phyloP scores from a whole-genome alignment of 2,113 vertebrate genomes.

The Toxostoma redivivum region DNA sequence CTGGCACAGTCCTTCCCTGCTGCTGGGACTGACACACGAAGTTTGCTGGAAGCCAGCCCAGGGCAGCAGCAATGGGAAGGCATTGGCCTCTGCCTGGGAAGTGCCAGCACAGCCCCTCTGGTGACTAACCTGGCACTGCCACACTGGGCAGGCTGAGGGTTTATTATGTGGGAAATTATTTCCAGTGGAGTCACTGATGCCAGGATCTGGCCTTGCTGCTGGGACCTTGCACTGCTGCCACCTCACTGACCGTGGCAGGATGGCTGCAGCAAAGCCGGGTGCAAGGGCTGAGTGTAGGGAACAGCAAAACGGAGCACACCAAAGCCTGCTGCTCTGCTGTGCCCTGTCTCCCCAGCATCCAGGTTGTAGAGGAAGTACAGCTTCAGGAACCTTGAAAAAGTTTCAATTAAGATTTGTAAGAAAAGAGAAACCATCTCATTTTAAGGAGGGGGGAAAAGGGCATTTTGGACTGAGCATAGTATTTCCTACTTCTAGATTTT shows the following conservation, averaged over 20 bases:
- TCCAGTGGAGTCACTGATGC: not conserved
- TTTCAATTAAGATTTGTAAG: not conserved
- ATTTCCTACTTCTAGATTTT: not conserved
- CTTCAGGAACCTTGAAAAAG: not conserved
- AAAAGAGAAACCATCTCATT: not conserved
- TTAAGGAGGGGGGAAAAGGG: rapidly evolving
- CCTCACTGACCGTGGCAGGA: rapidly evolving
- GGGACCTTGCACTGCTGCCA: not conserved
- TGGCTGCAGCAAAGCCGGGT: rapidly evolving
- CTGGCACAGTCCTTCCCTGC: not conserved
- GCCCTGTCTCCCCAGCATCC: not conserved
- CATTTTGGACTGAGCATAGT: not conserved
- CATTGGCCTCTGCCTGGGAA: rapidly evolving
- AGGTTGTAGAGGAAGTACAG: rapidly evolving
- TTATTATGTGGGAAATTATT: not conserved
- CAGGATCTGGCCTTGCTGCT: not conserved
- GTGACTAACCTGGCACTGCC: not conserved
- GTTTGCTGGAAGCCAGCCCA: not conserved
- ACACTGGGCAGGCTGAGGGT: rapidly evolving
- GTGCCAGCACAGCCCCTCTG: not conserved
- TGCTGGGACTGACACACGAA: rapidly evolving
- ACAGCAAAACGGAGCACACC: not conserved
- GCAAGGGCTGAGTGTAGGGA: not conserved
- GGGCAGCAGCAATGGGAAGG: not conserved
- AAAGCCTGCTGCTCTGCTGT: not conserved